Evolutionary conservation across 1,140 invertebrate species (phyloP).

Genomic region (Battus philenor): DNA sequence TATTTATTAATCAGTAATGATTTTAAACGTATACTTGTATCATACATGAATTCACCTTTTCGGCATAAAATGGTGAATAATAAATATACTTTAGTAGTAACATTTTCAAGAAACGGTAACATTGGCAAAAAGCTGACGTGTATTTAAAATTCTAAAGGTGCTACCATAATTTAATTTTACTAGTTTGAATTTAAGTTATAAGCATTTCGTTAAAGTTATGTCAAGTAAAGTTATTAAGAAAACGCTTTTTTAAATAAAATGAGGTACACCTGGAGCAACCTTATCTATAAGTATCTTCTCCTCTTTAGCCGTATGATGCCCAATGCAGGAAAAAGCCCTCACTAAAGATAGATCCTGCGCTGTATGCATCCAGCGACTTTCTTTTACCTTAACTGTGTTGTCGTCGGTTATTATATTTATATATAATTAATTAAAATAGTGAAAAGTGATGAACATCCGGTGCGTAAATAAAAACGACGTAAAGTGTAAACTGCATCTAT

Average conservation of each 20-base stretch:
- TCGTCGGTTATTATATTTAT: too few species aligned
- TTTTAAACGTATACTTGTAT: too few species aligned
- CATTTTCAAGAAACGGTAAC: not conserved
- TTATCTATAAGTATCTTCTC: not conserved
- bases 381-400: too few species aligned
- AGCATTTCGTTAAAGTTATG: not conserved
- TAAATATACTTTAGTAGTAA: not conserved
- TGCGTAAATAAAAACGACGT: too few species aligned
- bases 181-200: not conserved
- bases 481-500: too few species aligned
- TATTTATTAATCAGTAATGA: not conserved
- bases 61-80: not conserved
- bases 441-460: too few species aligned
- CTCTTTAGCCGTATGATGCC: not conserved
- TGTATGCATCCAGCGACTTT: too few species aligned
- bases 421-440: too few species aligned
- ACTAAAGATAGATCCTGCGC: too few species aligned
- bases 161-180: not conserved
- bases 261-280: not conserved
- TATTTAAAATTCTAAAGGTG: not conserved
- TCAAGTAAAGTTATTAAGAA: not conserved
- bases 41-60: too few species aligned
- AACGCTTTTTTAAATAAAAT: not conserved
- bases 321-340: too few species aligned
- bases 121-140: constrained; percentile 3